Base-by-base conservation (phyloP, 2,113 vertebrate genomes). In the Synchiropus splendidus region DNA sequence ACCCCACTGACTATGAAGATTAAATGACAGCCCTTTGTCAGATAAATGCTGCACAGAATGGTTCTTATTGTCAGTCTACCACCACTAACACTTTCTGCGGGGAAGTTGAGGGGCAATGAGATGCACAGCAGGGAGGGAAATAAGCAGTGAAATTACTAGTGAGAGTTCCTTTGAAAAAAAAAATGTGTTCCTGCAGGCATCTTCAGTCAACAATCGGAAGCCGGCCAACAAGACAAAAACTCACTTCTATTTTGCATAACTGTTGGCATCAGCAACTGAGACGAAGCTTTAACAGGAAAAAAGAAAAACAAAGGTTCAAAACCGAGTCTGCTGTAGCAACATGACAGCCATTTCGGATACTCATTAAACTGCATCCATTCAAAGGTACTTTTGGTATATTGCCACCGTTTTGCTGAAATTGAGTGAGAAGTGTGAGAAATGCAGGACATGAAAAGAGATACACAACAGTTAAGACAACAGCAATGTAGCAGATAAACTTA, bases 31-130 rank as follows among this genome's bases (percentile, higher is more conserved):
- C 52, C 61, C 57, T 62, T 54, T 54, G 51, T 47, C 61, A 65
- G 49, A 70, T 70, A 65, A 73, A 65, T 58, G 50, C 47, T 53
- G 61, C 45, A 48, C 39, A 58, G 35, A 52, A 61, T 73, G 67
- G 63, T 71, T 77, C 45, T 45, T 44, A 37, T 52, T 43, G 57
- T 59, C 1, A 27, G 63, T 62, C 21, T 27, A 27, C 54, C 53
- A 36, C 12, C 61, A 47, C 40, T 51, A 50, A 35, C 67, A 43
- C 60, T 65, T 71, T 59, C 52, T 37, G 42, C 14, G 34, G 58
- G 61, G 21, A 45, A 45, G 36, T 44, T 48, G 39, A 54, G 75
- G 64, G 64, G 45, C 64, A 64, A 58, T 31, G 30, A 16, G 54
- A 70, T 50, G 55, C 43, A 65, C 42, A 47, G 36, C 18, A 38